phyloP scores from a whole-genome alignment of 2,113 vertebrate species.

The Polypterus senegalus region DNA sequence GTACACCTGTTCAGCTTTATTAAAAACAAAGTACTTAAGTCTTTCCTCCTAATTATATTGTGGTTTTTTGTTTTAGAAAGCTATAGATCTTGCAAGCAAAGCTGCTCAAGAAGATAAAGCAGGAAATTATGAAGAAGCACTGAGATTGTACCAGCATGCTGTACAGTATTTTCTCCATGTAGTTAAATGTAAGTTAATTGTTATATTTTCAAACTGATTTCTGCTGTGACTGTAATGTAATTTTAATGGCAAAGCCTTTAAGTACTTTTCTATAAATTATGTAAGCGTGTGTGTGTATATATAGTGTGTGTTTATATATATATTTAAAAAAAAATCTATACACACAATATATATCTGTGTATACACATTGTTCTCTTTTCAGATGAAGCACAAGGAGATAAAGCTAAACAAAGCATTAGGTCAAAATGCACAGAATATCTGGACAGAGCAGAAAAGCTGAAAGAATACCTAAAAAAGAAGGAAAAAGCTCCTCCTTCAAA shows the following conservation, averaged over 20 bases:
- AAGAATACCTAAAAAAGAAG: constrained; percentile 84
- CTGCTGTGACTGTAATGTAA: no score
- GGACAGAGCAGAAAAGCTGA: constrained; percentile 89
- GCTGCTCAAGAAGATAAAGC: constrained; percentile 83
- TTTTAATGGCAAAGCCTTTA: no score
- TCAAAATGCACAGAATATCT: constrained; percentile 81
- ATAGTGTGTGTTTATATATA: no score
- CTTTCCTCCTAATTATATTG: neutral
- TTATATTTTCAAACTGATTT: neutral
- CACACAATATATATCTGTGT: no score
- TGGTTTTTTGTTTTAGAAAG: constrained; percentile 65
- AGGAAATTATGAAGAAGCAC: constrained; percentile 82
- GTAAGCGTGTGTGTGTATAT: no score
- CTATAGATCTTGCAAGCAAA: constrained; percentile 76
- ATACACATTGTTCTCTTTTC: constrained; percentile 20
- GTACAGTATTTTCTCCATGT: constrained; percentile 90
- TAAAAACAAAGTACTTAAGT: no score
- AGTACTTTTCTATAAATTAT: no score
- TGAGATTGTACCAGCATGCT: constrained; percentile 77
- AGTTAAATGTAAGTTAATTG: constrained; percentile 71
- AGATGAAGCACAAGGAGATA: constrained; percentile 93
- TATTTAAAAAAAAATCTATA: no score
- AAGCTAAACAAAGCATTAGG: constrained; percentile 84
- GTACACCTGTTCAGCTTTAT: no score
- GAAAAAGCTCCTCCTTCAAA: constrained; percentile 67